Conservation (phyloP, 2,113 vertebrate species). For the Dasyornis broadbenti region DNA sequence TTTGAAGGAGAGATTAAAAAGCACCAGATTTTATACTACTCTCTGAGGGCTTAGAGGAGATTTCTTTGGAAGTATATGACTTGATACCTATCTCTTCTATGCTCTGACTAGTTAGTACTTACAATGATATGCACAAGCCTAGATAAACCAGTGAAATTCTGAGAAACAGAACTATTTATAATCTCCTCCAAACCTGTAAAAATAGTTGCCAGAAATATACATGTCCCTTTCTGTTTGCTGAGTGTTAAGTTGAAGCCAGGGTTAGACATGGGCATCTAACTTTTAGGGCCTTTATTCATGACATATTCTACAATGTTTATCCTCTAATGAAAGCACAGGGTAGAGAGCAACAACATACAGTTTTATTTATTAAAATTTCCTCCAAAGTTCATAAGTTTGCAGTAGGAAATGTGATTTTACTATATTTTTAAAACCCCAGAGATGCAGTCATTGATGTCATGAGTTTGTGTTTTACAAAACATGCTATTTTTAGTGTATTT, state of each 20-base stretch:
- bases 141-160: background rate
- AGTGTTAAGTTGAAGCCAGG: background rate
- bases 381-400: background rate
- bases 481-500: background rate
- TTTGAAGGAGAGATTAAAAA: background rate
- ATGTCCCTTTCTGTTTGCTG: background rate
- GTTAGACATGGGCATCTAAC: background rate
- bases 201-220: background rate
- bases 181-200: background rate
- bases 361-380: background rate
- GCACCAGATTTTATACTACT: background rate
- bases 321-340: background rate
- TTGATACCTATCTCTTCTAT: background rate
- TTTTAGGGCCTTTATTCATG: background rate
- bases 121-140: background rate
- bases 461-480: background rate
- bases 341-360: background rate
- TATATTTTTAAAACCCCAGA: background rate
- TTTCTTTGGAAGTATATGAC: background rate
- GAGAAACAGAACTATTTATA: background rate
- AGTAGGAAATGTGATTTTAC: background rate
- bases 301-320: background rate
- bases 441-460: background rate
- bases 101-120: background rate
- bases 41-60: background rate